A percentile compares a stretch with the other conserved stretches of the same genome.
phyloP scores from a whole-genome alignment of 1,140 invertebrate genomes.

The Pinna nobilis region DNA sequence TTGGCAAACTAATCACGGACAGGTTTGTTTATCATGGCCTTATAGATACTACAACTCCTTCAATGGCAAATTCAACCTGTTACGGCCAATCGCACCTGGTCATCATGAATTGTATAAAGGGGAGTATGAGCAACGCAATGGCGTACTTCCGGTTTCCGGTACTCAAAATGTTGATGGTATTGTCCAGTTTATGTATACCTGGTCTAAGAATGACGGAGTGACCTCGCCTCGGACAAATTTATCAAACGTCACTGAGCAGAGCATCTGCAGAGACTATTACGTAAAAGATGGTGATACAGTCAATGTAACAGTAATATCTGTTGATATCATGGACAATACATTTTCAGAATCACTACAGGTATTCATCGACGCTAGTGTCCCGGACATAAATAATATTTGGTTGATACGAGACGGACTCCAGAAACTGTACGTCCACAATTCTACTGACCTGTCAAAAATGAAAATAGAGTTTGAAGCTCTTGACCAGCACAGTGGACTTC shows the following conservation, averaged over 20 bases:
- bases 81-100: constrained; percentile 30
- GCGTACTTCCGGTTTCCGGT: constrained; percentile 30
- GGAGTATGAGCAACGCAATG: constrained; percentile 32
- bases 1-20: constrained; percentile 41
- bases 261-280: constrained; percentile 15
- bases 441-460: constrained; percentile 52
- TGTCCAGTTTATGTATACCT: constrained; percentile 16
- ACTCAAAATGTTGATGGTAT: constrained; percentile 35
- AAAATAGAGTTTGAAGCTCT: constrained; percentile 39
- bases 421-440: constrained; percentile 49
- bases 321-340: constrained; percentile 47
- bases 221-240: constrained; percentile 1
- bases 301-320: constrained; percentile 34
- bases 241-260: constrained; percentile 30
- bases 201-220: constrained; percentile 16
- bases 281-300: constrained; percentile 51
- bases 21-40: constrained; percentile 35
- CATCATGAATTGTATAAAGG: constrained; percentile 16
- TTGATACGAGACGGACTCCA: constrained; percentile 30
- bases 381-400: constrained; percentile 45
- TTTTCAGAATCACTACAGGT: constrained; percentile 39
- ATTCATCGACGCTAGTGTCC: constrained; percentile 47
- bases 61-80: constrained; percentile 20
- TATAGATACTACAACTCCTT: constrained; percentile 37
- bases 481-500: constrained; percentile 52